Conservation (phyloP, 1,140 invertebrate species). For the Caenorhabditis inopinata region DNA sequence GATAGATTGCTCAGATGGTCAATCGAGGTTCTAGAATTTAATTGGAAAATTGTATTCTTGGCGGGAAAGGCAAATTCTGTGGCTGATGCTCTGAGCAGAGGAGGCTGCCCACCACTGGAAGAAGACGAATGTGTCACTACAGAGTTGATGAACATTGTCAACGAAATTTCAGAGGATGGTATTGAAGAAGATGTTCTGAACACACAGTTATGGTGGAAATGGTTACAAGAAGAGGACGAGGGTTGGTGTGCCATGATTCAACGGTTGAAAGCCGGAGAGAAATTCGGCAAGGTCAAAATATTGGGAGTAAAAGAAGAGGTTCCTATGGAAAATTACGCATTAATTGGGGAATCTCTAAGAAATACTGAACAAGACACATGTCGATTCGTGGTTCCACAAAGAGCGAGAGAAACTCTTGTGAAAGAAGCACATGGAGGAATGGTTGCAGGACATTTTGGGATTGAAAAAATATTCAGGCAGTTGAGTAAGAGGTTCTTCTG, state of each 20-base stretch:
- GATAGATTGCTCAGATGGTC: background rate
- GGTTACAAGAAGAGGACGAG: background rate
- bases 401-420: background rate
- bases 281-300: background rate
- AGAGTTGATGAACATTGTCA: background rate
- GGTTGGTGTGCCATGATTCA: background rate
- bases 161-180: too few species aligned
- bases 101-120: background rate
- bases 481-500: conserved; percentile 5
- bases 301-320: background rate
- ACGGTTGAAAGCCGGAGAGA: background rate
- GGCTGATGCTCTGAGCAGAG: background rate
- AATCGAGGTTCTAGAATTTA: background rate
- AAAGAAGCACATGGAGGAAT: background rate
- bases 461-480: background rate
- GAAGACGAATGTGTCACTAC: background rate
- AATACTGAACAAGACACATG: background rate
- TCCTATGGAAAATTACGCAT: background rate
- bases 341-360: background rate
- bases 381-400: background rate
- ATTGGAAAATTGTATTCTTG: background rate
- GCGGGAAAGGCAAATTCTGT: background rate
- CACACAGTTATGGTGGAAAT: background rate
- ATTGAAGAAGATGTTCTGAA: background rate
- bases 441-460: background rate